Evolutionary conservation across 2,888 invertebrate species (phyloP), one percentile per base, ranked within the genome.

Genomic region (Rhagium mordax): DNA sequence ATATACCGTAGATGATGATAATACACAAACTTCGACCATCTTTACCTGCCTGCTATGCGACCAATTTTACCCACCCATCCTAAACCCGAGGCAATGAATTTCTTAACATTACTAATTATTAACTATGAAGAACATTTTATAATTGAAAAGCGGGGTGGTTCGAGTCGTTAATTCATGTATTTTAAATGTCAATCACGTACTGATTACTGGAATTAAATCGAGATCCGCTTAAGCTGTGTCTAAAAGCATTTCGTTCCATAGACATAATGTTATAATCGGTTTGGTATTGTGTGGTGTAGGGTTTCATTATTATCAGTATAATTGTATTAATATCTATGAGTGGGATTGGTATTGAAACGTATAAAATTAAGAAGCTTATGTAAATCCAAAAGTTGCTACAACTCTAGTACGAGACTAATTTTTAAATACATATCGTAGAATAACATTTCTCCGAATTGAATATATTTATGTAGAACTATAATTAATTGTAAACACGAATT

Each of bases 81-180:
- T 24, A 51, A 27, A 78, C 78, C 75, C 49, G 53, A 51, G 76
- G 79, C 78, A 62, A 75, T 67, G 74, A 79, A 80, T 81, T 80
- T 77, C 77, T 75, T 70, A 70, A 78, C 77, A 78, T 78, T 78
- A 78, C 79, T 81, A 82, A 82, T 82, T 82, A 82, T 75, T 74
- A 79, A 81, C 81, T 81, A 81, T 81, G 81, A 77, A 78, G 79
- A 80, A 77, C 79, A 81, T 82, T 81, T 83, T 79, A 79, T 84
- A 82, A 84, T 84, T 84, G 83, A 83, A 82, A 83, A 82, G 83
- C 83, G 82, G 82, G n/a, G 82, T 81, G 83, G 81, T 75, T 77
- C 71, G 67, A 74, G 61, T 78, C 74, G 75, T 78, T 82, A 79
- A 81, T 79, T 81, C 76, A 74, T 75, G 76, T 78, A 76, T 78